Evolutionary conservation across 2,113 vertebrate genomes (phyloP).

Genomic region (Fukomys damarensis): DNA sequence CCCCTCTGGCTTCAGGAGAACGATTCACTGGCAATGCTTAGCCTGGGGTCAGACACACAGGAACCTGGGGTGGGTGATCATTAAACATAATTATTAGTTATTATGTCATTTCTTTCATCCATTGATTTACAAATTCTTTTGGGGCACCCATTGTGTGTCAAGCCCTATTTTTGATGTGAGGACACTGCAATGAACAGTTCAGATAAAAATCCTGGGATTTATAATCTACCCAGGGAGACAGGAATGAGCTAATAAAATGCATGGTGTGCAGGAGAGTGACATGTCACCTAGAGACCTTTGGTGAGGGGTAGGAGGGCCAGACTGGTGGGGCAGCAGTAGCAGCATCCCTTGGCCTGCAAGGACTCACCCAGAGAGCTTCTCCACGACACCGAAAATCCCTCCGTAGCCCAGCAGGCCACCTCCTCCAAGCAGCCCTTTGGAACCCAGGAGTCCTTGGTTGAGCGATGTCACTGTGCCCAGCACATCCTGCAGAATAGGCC

Average conservation of each 20-base stretch:
- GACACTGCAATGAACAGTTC: background rate
- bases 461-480: constrained; percentile 54
- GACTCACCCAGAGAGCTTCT: constrained; percentile 82
- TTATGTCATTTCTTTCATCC: background rate
- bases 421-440: constrained; percentile 54
- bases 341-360: fast-evolving
- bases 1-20: background rate
- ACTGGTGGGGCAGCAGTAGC: background rate
- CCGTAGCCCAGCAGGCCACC: constrained; percentile 73
- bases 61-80: background rate
- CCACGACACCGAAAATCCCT: constrained; percentile 45
- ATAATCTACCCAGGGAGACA: background rate
- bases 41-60: background rate
- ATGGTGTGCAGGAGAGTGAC: background rate
- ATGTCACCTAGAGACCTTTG: background rate
- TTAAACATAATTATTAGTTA: background rate
- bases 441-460: constrained; percentile 70
- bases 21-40: background rate
- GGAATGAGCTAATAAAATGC: background rate
- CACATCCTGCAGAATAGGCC: constrained; percentile 56
- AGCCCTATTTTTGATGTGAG: background rate
- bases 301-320: background rate
- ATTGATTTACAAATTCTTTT: background rate
- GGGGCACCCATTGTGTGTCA: background rate
- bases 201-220: background rate